These are phyloP conservation scores for Phycodurus eques DNA, from an alignment of 2,113 vertebrate genomes.

Conservation along the genomic window DNA sequence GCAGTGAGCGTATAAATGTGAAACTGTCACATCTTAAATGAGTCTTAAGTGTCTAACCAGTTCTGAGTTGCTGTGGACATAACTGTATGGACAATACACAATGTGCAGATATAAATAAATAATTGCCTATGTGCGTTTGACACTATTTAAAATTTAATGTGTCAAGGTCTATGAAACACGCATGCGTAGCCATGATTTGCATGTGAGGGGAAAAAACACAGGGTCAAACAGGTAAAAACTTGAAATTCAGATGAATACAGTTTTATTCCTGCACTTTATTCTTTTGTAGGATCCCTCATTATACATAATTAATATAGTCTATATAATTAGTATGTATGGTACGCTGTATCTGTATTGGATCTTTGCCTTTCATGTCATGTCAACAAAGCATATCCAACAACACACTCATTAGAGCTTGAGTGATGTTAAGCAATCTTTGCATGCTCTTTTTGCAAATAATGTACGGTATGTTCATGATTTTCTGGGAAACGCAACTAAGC, in stretches of 20 bases:
- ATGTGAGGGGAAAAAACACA: neutral
- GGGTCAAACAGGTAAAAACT: constrained; percentile 5
- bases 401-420: constrained; percentile 11
- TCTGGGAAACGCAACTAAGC: neutral
- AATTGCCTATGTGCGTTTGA: constrained; percentile 10
- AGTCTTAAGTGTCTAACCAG: constrained; percentile 1
- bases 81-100: constrained; percentile 5
- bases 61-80: constrained; percentile 1
- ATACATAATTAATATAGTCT: too few species aligned
- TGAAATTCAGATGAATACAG: neutral
- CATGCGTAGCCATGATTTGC: constrained; percentile 10
- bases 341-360: too few species aligned
- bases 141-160: constrained; percentile 31
- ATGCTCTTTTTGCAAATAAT: neutral
- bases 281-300: neutral
- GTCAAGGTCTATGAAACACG: constrained; percentile 22
- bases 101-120: constrained; percentile 19
- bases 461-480: neutral
- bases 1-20: constrained; percentile 1
- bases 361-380: neutral
- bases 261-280: neutral
- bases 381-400: constrained; percentile 1
- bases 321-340: too few species aligned
- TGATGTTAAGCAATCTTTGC: constrained; percentile 17
- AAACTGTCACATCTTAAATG: constrained; percentile 8